Evolutionary conservation across 92 coral and sea anemone species (phyloP).

Genomic region (Isaurus tuberculatus): DNA sequence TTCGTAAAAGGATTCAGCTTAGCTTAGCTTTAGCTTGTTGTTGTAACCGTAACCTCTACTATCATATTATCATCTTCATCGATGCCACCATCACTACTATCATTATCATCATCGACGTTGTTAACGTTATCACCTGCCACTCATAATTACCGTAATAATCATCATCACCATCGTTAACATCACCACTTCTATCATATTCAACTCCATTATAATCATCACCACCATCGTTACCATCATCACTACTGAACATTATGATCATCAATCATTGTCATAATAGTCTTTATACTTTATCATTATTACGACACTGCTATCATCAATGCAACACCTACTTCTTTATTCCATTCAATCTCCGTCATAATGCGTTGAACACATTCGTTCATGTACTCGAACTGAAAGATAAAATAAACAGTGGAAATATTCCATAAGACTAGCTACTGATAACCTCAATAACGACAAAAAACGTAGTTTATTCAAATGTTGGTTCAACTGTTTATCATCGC

Average conservation of each 20-base stretch:
- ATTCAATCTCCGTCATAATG: conserved; percentile 81
- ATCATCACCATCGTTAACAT: not conserved
- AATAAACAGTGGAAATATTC: not conserved
- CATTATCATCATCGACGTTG: not conserved
- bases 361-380: conserved; percentile 88
- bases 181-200: not conserved
- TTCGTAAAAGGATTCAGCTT: no score
- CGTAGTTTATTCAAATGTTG: no score
- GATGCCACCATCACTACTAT: not conserved
- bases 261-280: not conserved
- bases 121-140: not conserved
- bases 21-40: no score
- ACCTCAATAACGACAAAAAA: no score
- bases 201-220: not conserved
- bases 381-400: conserved; percentile 74
- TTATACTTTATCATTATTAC: not conserved
- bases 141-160: no score
- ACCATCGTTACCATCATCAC: not conserved
- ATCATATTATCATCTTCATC: not conserved
- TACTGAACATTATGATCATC: not conserved
- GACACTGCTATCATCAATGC: not conserved
- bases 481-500: no score
- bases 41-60: no score
- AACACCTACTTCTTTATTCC: conserved; percentile 77
- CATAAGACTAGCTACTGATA: no score